These are phyloP conservation scores for Stenodema calcarata DNA, from an alignment of 2,888 invertebrate species.

Conservation along the genomic window DNA sequence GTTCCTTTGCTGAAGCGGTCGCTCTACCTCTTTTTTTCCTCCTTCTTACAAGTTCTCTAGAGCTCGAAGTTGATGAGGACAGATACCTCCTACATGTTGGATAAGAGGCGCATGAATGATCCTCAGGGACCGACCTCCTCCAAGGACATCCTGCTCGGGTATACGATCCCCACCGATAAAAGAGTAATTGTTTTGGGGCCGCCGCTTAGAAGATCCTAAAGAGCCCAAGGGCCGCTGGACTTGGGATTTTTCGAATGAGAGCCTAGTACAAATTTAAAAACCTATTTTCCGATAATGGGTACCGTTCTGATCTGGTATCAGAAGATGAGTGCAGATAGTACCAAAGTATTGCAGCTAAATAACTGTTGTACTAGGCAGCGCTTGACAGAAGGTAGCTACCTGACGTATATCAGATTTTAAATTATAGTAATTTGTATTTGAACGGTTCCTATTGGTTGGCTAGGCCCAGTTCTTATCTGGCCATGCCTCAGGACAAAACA, in stretches of 20 bases:
- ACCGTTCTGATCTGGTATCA: slow-evolving; percentile 14
- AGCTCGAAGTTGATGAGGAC: neutral
- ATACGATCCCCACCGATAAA: neutral
- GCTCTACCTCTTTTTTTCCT: neutral
- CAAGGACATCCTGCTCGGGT: slow-evolving; percentile 4
- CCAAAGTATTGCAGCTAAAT: slow-evolving; percentile 41
- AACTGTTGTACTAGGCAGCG: slow-evolving; percentile 42
- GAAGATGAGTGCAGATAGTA: slow-evolving; percentile 35
- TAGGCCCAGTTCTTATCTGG: slow-evolving; percentile 26
- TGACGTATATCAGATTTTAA: slow-evolving; percentile 51
- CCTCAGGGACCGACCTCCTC: neutral
- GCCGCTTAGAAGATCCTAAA: neutral
- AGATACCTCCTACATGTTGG: neutral
- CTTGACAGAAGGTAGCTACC: slow-evolving; percentile 50
- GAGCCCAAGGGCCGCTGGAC: neutral
- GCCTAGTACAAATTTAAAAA: slow-evolving; percentile 17
- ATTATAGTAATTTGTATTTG: slow-evolving; percentile 49
- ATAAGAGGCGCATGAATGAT: neutral
- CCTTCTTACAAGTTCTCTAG: neutral
- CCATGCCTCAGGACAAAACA: slow-evolving; percentile 29
- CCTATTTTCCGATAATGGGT: slow-evolving; percentile 22
- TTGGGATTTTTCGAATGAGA: neutral
- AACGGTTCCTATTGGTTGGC: slow-evolving; percentile 39
- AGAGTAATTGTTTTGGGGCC: neutral
- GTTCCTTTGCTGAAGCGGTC: neutral